These are phyloP conservation scores for Gavia stellata DNA, from an alignment of 2,113 vertebrate species.

Conservation along the genomic window DNA sequence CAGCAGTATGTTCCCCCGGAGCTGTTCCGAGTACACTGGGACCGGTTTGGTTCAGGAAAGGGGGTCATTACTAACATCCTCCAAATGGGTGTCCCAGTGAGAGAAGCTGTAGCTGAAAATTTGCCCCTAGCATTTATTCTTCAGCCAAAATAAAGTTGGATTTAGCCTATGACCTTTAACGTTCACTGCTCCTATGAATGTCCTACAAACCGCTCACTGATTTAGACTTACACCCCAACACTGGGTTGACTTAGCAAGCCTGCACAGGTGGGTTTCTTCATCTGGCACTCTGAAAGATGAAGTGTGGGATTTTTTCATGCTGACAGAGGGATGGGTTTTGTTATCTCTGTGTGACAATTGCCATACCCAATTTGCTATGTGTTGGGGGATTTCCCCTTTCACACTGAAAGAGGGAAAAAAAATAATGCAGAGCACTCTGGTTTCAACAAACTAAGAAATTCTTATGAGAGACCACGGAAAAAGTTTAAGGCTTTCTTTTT, in stretches of 20 bases:
- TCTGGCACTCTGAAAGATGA: neutral
- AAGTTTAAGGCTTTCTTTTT: neutral
- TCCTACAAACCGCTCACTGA: neutral
- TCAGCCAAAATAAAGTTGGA: neutral
- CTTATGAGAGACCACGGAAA: neutral
- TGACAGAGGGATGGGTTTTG: neutral
- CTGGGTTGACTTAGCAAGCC: neutral
- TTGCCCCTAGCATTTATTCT: neutral
- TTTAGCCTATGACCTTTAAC: neutral
- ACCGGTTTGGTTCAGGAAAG: neutral
- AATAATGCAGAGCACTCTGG: neutral
- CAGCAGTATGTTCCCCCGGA: neutral
- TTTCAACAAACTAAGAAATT: neutral
- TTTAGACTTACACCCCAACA: neutral
- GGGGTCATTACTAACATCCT: neutral
- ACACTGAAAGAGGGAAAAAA: neutral
- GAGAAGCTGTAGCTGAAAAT: neutral
- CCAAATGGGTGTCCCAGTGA: neutral
- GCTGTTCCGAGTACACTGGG: neutral
- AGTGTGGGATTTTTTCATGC: neutral
- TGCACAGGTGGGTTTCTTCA: neutral
- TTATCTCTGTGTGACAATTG: neutral
- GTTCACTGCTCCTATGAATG: neutral
- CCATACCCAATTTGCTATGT: neutral
- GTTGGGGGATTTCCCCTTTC: neutral